Evolutionary conservation across 2,113 vertebrate species (phyloP).

Genomic region (Hymenochirus boettgeri): DNA sequence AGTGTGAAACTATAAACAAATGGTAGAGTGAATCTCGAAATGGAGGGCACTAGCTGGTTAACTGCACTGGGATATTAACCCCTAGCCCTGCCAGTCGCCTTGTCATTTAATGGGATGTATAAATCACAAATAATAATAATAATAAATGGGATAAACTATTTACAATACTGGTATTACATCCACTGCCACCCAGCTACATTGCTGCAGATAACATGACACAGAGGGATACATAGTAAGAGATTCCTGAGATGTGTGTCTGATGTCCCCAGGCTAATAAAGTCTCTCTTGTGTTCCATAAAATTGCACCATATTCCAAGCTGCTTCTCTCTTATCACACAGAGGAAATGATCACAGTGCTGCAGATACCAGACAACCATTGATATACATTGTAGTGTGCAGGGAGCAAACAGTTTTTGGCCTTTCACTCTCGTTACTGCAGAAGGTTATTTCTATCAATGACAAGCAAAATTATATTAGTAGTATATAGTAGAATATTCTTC

Average conservation of each 20-base stretch:
- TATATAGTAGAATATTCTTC: too few species aligned
- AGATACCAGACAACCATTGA: not conserved
- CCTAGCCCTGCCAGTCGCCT: slow-evolving; percentile 2
- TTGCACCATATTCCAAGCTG: not conserved
- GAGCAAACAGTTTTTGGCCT: too few species aligned
- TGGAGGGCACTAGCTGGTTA: not conserved
- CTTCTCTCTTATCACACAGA: not conserved
- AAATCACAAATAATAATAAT: too few species aligned
- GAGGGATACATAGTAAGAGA: not conserved
- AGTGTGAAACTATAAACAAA: not conserved
- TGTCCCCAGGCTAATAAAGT: not conserved
- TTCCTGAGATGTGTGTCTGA: not conserved
- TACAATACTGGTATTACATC: too few species aligned
- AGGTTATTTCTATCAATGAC: too few species aligned
- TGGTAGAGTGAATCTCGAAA: not conserved
- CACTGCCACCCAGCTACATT: too few species aligned
- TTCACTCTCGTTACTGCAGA: too few species aligned
- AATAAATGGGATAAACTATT: too few species aligned
- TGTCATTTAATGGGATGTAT: too few species aligned
- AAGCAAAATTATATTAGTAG: too few species aligned
- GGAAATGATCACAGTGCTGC: slow-evolving; percentile 1
- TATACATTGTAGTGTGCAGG: not conserved
- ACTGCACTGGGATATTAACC: slow-evolving; percentile 4
- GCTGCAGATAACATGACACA: too few species aligned
- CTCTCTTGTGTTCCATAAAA: not conserved